These are phyloP conservation scores for Stomatorhinus walkeri DNA, from an alignment of 2,797 vertebrate species.

Conservation along the genomic window DNA sequence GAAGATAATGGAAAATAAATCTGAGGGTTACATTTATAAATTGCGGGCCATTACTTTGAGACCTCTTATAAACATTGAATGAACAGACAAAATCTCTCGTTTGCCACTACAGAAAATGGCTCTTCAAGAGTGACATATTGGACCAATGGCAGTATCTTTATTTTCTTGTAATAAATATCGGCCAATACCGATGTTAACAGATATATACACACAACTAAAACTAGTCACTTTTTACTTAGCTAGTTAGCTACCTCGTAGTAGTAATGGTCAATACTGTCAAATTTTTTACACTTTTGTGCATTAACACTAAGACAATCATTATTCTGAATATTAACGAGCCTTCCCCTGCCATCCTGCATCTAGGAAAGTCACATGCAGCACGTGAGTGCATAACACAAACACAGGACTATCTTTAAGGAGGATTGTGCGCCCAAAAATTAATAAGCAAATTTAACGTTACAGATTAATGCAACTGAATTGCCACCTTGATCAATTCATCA, in stretches of 20 bases:
- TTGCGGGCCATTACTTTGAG: neutral
- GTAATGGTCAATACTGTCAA: neutral
- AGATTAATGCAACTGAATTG: neutral
- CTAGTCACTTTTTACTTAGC: neutral
- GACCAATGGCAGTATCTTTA: neutral
- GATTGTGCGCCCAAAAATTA: neutral
- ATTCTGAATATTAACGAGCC: neutral
- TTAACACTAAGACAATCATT: neutral
- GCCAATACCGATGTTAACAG: neutral
- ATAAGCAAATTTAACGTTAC: neutral
- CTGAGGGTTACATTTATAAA: neutral
- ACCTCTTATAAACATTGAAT: neutral
- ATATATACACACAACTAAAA: neutral
- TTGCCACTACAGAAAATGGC: neutral
- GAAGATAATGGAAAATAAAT: neutral
- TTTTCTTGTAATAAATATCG: neutral
- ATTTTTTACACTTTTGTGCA: neutral
- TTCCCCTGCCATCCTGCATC: neutral
- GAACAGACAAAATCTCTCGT: neutral
- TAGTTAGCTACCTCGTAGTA: neutral
- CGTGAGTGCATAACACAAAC: neutral
- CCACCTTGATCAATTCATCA: neutral
- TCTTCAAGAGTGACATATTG: neutral
- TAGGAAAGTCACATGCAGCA: neutral
- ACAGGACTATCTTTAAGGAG: neutral